Evolutionary conservation across 1,140 invertebrate genomes (phyloP).

Genomic region (Sarcophaga peregrina): DNA sequence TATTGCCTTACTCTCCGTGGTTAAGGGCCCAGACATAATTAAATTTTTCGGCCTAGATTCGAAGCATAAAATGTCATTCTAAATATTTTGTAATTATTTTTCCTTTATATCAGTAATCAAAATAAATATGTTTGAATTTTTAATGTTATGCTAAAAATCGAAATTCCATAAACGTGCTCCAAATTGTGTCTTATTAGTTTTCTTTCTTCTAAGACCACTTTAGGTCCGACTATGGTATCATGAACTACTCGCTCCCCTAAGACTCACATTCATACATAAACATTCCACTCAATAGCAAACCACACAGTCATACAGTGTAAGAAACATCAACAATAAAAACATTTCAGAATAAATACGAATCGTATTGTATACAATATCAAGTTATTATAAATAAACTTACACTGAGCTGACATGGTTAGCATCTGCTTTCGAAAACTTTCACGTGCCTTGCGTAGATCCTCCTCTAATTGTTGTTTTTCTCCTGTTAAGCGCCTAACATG

Average conservation of each 20-base stretch:
- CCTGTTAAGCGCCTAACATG: slow-evolving; percentile 85
- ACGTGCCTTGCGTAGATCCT: slow-evolving; percentile 85
- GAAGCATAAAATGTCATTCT: too few species aligned
- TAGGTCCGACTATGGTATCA: background rate
- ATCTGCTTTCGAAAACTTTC: slow-evolving; percentile 83
- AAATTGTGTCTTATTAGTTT: background rate
- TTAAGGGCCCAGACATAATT: too few species aligned
- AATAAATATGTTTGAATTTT: background rate
- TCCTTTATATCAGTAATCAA: too few species aligned
- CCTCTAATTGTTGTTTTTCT: slow-evolving; percentile 87
- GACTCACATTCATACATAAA: background rate
- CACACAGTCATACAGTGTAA: slow-evolving; percentile 28
- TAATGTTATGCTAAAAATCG: background rate
- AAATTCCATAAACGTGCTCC: background rate
- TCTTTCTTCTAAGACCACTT: background rate
- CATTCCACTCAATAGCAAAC: background rate
- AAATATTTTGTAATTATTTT: too few species aligned
- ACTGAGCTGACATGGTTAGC: slow-evolving; percentile 83
- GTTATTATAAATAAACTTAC: slow-evolving; percentile 73
- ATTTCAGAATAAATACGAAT: slow-evolving; percentile 25
- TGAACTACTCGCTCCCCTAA: background rate
- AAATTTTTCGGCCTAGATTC: too few species aligned
- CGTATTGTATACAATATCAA: background rate
- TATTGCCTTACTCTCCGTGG: too few species aligned
- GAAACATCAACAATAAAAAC: slow-evolving; percentile 27